Evolutionary conservation across 2,888 invertebrate species (phyloP).

Genomic region (Tachina lurida): DNA sequence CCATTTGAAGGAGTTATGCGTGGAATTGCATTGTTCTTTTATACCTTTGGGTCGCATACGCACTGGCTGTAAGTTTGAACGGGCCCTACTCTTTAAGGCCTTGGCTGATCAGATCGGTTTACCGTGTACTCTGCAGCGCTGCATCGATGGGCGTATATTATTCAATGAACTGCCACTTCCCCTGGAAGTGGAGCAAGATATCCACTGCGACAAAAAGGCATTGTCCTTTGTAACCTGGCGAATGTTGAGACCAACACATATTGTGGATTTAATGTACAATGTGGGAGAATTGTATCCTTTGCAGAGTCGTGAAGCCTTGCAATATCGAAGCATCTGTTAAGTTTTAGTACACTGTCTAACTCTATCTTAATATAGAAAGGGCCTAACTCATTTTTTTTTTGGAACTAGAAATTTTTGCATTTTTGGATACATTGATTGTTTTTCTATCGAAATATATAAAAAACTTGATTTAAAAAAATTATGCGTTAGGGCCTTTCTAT

Average conservation of each 20-base stretch:
- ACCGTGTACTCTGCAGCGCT: constrained; percentile 85
- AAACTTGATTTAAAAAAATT: too few relatives aligned
- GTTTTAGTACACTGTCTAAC: too few relatives aligned
- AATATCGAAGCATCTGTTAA: constrained; percentile 75
- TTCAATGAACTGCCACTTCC: constrained; percentile 88
- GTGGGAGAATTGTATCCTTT: constrained; percentile 80
- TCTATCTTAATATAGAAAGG: too few relatives aligned
- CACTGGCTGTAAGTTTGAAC: constrained; percentile 86
- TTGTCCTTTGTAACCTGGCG: constrained; percentile 83
- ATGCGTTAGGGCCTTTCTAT: too few relatives aligned
- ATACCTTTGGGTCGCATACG: constrained; percentile 85
- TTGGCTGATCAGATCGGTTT: constrained; percentile 86
- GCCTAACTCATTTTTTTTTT: too few relatives aligned
- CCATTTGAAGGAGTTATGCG: constrained; percentile 84
- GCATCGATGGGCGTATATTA: constrained; percentile 84
- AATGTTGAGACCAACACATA: constrained; percentile 85
- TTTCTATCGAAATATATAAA: too few relatives aligned
- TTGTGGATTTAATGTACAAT: constrained; percentile 85
- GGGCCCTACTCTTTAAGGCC: constrained; percentile 87
- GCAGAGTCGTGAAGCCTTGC: constrained; percentile 79
- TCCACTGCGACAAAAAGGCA: constrained; percentile 77
- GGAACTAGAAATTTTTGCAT: too few relatives aligned
- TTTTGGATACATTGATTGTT: too few relatives aligned
- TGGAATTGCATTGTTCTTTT: constrained; percentile 82
- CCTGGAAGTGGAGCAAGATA: constrained; percentile 75